phyloP scores from a whole-genome alignment of 2,888 invertebrate genomes.

The Slavum lentiscoides region DNA sequence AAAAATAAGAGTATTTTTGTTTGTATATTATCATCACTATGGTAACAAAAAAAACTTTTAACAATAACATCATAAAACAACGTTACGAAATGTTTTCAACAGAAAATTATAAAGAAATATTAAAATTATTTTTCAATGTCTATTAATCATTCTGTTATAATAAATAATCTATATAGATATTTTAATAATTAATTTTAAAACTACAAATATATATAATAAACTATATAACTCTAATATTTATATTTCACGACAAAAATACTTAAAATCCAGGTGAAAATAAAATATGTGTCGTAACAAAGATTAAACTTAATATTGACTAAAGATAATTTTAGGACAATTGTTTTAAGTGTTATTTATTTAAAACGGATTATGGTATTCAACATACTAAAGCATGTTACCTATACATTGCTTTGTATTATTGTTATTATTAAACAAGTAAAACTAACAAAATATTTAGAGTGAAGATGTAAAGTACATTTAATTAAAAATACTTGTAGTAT shows the following conservation, averaged over 20 bases:
- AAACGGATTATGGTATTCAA: constrained; percentile 1
- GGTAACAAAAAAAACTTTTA: constrained; percentile 1
- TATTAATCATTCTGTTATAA: not conserved
- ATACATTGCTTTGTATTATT: too few relatives aligned
- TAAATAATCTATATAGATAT: not conserved
- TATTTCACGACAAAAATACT: not conserved
- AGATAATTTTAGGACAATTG: not conserved
- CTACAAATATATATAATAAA: not conserved
- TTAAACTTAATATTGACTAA: not conserved
- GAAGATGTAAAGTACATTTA: not conserved
- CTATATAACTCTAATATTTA: not conserved
- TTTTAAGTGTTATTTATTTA: constrained; percentile 2
- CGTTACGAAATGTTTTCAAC: not conserved
- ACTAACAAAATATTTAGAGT: not conserved
- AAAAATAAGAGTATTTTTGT: not conserved
- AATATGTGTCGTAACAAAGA: not conserved
- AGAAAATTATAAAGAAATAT: not conserved
- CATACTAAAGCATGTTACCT: too few relatives aligned
- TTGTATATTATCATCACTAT: not conserved
- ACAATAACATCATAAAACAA: constrained; percentile 12
- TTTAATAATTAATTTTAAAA: not conserved
- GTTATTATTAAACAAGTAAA: not conserved
- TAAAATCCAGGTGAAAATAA: not conserved
- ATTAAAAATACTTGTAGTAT: too few relatives aligned
- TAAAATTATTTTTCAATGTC: not conserved